Conservation (phyloP, 2,113 vertebrate genomes). For the Eulemur macaco region DNA sequence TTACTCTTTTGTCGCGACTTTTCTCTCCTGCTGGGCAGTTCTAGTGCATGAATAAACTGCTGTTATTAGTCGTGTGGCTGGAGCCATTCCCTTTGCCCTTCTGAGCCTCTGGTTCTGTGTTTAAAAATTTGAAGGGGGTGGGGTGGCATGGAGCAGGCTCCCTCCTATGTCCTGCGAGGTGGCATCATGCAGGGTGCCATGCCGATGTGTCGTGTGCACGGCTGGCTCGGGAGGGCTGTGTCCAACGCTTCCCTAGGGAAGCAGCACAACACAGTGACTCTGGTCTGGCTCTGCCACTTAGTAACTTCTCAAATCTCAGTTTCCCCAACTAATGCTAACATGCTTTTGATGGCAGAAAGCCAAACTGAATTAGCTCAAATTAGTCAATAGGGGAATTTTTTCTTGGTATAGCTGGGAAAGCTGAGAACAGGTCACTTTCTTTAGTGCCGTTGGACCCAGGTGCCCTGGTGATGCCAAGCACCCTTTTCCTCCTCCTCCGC, state of each 20-base stretch:
- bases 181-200: rapidly evolving
- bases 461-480: rapidly evolving
- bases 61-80: neutral
- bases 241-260: neutral
- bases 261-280: neutral
- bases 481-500: neutral
- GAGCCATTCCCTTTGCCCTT: neutral
- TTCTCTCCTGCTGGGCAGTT: neutral
- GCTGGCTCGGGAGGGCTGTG: neutral
- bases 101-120: neutral
- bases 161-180: no score
- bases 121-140: neutral
- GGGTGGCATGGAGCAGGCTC: neutral
- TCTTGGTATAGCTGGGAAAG: neutral
- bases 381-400: neutral
- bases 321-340: neutral
- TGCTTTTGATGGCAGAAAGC: neutral
- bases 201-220: rapidly evolving
- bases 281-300: neutral
- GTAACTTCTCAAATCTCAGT: neutral
- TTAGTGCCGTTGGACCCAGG: neutral
- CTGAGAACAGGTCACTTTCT: neutral
- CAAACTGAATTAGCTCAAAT: neutral
- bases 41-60: neutral
- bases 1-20: rapidly evolving